Base-by-base conservation (phyloP, 1,140 invertebrate species). In the Drosophila kepulauana region DNA sequence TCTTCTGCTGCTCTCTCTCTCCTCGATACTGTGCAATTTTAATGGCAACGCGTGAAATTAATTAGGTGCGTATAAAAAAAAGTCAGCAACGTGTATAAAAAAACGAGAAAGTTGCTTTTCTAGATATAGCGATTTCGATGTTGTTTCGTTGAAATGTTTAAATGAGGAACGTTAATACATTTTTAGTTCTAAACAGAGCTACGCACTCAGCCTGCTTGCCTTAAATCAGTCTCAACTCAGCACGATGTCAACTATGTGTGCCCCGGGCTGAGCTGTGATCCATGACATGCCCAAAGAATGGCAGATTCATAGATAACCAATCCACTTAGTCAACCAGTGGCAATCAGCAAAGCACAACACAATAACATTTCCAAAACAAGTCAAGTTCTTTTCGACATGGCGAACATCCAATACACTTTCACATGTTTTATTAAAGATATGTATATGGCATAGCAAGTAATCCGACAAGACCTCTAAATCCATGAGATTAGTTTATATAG, bases 181-280 rank as follows among this genome's bases (percentile, higher is more conserved):
- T 33, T 54, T 7, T 7, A 15, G 30, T 8, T 15, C n/a, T n/a
- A 15, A 15, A 52, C 28, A 35, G 20, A 25, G 51, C 8, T 15
- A 10, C 1, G 33, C 13, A 6, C 51, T n/a, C 5, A 35, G 51
- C 66, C 58, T 75, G 49, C 72, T 75, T 69, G 33, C n/a, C 51
- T 3, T n/a, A n/a, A 43, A 43, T 43, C n/a, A n/a, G 41, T n/a
- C n/a, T 43, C 41, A 43, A 43, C n/a, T 43, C n/a, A 13, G n/a
- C 41, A 13, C 41, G n/a, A 13, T 43, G 11, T 43, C 5, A 54
- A 33, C 25, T 51, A 2, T 13, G 20, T 25, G n/a, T 33, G 11
- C 25, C 6, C 3, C 5, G 41, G 8, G 33, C 11, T 11, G 15
- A 33, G 10, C 51, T n/a, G 57, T 33, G 51, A 65, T 65, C 63